Base-by-base conservation (phyloP, 1,140 invertebrate species). In the Drosophila setifemur region DNA sequence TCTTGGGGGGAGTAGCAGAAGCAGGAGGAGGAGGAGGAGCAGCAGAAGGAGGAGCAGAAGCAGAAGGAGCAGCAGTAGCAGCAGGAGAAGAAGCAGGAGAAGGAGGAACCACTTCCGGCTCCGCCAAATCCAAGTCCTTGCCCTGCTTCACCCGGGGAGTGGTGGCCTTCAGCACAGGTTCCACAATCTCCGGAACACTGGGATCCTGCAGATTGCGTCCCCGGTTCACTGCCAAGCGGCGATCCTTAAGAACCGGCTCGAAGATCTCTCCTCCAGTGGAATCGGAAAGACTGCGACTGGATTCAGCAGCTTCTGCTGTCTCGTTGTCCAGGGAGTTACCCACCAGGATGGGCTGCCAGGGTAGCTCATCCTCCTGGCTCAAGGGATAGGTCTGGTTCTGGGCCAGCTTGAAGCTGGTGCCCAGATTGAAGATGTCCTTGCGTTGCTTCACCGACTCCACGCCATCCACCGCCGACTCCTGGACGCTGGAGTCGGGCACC, bases 101-200 rank as follows among this genome's bases (percentile, higher is more conserved):
- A 6, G 14, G 23, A 16, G 8, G 14, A 9, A 21, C n/a, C n/a
- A n/a, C n/a, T n/a, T 16, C 33, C 14, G 5, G 14, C 0, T 2
- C 14, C 28, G 5, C 9, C 48, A 83, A 35, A 9, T 63, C 76
- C 64, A 85, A 91, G 88, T 45, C 89, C 76, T 88, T 91, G 81
- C 60, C 92, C 83, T 85, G 92, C 64, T 48, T 92, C 72, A 49
- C 91, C 64, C 93, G 92, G 0, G 92, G 88, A 31, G 92, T 91
- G 57, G 92, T 92, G 0, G 94, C 93, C 57, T 93, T 91, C 1
- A 95, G 85, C 23, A 95, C 92, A 0, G 95, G 95, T 72, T 95
- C 95, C 0, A 94, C 93, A 14, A 95, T 95, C 83, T 95, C 95
- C 0, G 70, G 75, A 5, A 54, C 66, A 0, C 55, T 66, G 21